These are phyloP conservation scores for Emberiza fucata DNA, from an alignment of 2,113 vertebrate genomes.

Conservation along the genomic window DNA sequence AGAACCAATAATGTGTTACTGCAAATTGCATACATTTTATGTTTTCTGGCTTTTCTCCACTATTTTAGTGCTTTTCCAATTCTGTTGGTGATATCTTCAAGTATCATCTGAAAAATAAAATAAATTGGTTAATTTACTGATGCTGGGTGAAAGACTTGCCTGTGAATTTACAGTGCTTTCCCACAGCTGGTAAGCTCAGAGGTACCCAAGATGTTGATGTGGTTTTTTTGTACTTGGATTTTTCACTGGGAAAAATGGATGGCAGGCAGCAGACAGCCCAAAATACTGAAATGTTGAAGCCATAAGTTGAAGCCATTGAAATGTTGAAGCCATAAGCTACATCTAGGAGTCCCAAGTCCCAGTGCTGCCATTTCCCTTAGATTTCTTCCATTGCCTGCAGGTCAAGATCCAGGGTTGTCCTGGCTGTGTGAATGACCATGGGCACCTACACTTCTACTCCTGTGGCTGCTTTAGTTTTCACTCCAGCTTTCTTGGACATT, in stretches of 20 bases:
- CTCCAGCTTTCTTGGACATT: background rate
- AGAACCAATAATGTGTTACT: background rate
- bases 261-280: background rate
- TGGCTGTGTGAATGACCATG: background rate
- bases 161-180: background rate
- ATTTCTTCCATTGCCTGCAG: background rate
- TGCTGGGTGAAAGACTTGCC: background rate
- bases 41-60: background rate
- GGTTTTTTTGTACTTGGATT: background rate
- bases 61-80: background rate
- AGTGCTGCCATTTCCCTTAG: background rate
- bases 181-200: background rate
- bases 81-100: background rate
- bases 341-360: background rate
- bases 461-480: background rate
- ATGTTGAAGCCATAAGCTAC: background rate
- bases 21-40: background rate
- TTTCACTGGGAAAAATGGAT: background rate
- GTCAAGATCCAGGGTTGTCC: background rate
- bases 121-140: background rate
- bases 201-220: background rate
- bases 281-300: background rate
- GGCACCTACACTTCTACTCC: background rate
- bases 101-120: background rate
- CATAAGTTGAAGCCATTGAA: background rate